Evolutionary conservation across 2,797 vertebrate species (phyloP).

Genomic region (Harpagifer antarcticus): DNA sequence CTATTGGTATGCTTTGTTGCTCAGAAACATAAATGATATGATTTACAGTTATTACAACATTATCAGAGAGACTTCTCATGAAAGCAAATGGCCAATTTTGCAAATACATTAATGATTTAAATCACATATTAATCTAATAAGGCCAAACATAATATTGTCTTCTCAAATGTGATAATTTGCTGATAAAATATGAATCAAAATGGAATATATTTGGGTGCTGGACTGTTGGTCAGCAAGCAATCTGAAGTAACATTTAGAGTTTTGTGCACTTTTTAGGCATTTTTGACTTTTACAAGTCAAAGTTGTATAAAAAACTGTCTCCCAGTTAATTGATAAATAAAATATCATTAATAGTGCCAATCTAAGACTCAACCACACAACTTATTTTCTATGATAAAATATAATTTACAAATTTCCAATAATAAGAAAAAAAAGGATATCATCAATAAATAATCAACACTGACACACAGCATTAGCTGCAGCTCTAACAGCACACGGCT

Average conservation of each 20-base stretch:
- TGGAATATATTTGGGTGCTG: background rate
- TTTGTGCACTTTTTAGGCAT: background rate
- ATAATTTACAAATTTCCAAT: background rate
- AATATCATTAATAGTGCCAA: background rate
- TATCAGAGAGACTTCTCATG: background rate
- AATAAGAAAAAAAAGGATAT: background rate
- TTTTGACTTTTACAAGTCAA: background rate
- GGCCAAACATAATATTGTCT: background rate
- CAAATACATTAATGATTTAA: background rate
- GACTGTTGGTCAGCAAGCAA: background rate
- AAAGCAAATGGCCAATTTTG: background rate
- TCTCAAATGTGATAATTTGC: background rate
- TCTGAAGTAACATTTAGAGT: background rate
- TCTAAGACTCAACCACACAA: background rate
- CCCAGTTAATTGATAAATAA: background rate
- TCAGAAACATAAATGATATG: background rate
- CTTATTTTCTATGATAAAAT: conserved; percentile 5
- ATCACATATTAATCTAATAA: background rate
- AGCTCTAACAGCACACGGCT: conserved; percentile 9
- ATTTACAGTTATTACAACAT: background rate
- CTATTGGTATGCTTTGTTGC: background rate
- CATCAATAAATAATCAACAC: background rate
- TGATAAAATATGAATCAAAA: background rate
- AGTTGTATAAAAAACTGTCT: background rate
- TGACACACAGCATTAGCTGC: background rate